Base-by-base conservation (phyloP, 2,797 vertebrate genomes). In the Agapornis canus region DNA sequence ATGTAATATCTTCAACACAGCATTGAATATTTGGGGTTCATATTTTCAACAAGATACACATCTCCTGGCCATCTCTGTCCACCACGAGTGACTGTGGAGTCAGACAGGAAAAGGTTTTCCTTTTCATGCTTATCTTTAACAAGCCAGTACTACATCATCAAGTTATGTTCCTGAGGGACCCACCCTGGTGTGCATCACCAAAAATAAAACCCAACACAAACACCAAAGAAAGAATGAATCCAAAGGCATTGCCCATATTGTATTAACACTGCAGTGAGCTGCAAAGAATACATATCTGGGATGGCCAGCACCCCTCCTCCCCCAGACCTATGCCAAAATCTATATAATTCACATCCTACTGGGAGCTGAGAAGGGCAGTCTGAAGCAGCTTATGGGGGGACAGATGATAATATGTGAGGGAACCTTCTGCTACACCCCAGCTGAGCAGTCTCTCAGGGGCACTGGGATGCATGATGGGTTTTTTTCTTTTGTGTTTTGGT, bases 231-330 rank as follows among this genome's bases (percentile, higher is more conserved):
- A 27, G 27, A 49, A 52, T 45, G 20, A 45, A 31, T 7, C 6
- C 1, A 37, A 54, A 51, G 63, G 17, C 19, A 35, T 51, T 49
- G 29, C 5, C 8, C 26, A 3, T 59, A 63, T 45, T 72, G 20
- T 45, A 45, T 31, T 60, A 29, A 63, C n/a, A n/a, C 9, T n/a
- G 5, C 4, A 1, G 22, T 54, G 27, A 82, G 54, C 17, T 92
- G 43, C 56, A 35, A 60, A 56, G n/a, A 49, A 13, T 27, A 54
- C 9, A 13, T 21, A 4, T 25, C 51, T 52, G 45, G 25, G 29
- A 37, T 0, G 20, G 20, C 13, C 32, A 61, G 29, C 1, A 2
- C 5, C 14, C 10, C 5, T 37, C 8, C 10, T 6, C 52, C 22
- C 10, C 27, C 25, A 18, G 11, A 4, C 7, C 4, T 3, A 1